Evolutionary conservation across 2,113 vertebrate species (phyloP), one percentile per base, ranked within the genome.

Genomic region (Strix aluco): DNA sequence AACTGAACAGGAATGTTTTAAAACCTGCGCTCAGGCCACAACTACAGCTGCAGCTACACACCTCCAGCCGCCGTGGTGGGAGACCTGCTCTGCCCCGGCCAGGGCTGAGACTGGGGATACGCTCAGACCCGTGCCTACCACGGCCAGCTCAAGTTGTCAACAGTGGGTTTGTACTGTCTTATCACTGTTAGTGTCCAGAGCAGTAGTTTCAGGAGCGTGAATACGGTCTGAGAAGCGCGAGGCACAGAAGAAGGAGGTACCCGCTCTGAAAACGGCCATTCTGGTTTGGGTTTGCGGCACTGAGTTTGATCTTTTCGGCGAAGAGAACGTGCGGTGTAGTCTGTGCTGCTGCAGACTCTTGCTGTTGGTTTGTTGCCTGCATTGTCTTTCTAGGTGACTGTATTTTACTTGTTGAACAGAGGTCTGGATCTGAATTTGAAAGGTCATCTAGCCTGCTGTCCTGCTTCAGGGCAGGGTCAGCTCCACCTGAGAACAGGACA

Each of bases 191-290:
- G 46, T 26, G 62, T 65, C 44, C 67, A 1, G 44, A 27, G 8
- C 3, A 0, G 46, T n/a, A 5, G 4, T 51, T 75, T 11, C 19
- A 34, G 62, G 36, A 3, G 10, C 0, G 2, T 6, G 36, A n/a
- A 1, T 10, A 1, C 0, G 2, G 16, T 15, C 46, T 5, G 47
- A 52, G 67, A 29, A 63, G 44, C 44, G 12, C 0, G 1, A 15
- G 66, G 44, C 14, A 2, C 26, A 6, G 79, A 13, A 19, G 15
- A 44, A 63, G 46, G 19, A 34, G 38, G 25, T 13, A 13, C 30
- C n/a, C 42, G 47, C 94, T 73, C 69, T 57, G 67, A 9, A 40
- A 42, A 21, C 5, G 17, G 6, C 29, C 38, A 0, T 55, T 12
- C 63, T 67, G 54, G 1, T 83, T 40, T 32, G 72, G 55, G 34